Evolutionary conservation across 2,888 invertebrate species (phyloP), one percentile per base, ranked within the genome.

Genomic region (Archaeoteleia sp.): DNA sequence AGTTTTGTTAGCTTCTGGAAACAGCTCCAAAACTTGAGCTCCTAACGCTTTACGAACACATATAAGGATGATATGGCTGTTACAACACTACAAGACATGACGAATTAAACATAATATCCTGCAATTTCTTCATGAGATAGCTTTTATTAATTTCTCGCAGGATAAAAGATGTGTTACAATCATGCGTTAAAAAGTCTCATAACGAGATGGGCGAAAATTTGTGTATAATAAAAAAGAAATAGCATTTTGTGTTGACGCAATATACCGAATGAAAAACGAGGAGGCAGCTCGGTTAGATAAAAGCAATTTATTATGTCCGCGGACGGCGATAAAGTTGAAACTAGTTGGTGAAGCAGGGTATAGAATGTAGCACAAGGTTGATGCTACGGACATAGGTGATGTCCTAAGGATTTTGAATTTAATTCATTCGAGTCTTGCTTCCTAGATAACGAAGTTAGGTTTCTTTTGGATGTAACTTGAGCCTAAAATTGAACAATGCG

Each of bases 231-330:
- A 65, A 45, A 25, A n/a, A 34, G 10, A 7, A 10, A 27, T 12
- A 27, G 35, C 29, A 53, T 58, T 53, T 53, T 48, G 58, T 45
- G 34, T 27, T 53, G 30, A 57, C 32, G 42, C 51, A 57, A 58
- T 67, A 55, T 43, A 60, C 34, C 35, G 60, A 51, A 48, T 65
- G 65, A 70, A 67, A 70, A 70, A 67, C 67, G 74, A 63, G 67
- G 62, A 65, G 69, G 29, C 58, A 54, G 58, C 46, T 57, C 37
- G 70, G 66, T 70, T 73, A 60, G 75, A 74, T 74, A 75, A 72
- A 73, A 73, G 70, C 72, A 68, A 75, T 75, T 74, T 72, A 71
- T 75, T 75, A 75, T 69, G 70, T 65, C 60, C 69, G 58, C 51
- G 65, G 62, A 69, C 72, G 55, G 69, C 69, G 74, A 73, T 75